Percentiles rank a stretch among this genome's conserved stretches.
Conservation (phyloP, 2,113 vertebrate species). For the Pitta sordida region DNA sequence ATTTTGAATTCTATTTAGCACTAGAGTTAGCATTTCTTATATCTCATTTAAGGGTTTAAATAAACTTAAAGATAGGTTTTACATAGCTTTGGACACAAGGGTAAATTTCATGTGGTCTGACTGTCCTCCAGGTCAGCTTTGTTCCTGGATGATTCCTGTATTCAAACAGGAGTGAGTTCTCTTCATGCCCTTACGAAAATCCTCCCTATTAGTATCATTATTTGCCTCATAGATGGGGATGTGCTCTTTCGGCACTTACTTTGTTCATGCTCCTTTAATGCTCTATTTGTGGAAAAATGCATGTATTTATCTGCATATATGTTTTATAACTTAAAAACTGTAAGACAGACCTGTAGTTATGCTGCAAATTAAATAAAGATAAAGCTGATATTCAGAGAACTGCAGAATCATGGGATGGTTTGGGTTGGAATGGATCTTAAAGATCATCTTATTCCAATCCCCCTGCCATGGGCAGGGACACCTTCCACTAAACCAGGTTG, state of each 20-base stretch:
- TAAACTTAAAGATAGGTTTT: background rate
- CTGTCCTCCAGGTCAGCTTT: background rate
- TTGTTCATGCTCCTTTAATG: background rate
- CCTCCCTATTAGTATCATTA: background rate
- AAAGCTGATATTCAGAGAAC: background rate
- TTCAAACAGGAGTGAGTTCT: background rate
- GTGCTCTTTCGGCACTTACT: background rate
- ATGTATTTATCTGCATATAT: background rate
- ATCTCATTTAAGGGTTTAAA: background rate
- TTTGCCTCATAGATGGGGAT: background rate
- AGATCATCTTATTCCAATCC: fast-evolving
- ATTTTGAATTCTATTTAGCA: background rate
- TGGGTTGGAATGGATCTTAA: background rate
- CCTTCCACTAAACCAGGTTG: too few species aligned
- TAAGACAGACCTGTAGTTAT: background rate
- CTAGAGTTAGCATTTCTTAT: background rate
- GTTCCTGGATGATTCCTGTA: background rate
- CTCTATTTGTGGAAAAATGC: background rate
- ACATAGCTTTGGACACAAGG: background rate
- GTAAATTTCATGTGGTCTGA: background rate
- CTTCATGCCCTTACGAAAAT: background rate
- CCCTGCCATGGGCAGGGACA: too few species aligned
- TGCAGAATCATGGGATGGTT: background rate
- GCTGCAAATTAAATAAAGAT: background rate
- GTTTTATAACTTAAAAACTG: background rate